Evolutionary conservation across 2,888 invertebrate genomes (phyloP).

Genomic region (Linnaemya vulpina): DNA sequence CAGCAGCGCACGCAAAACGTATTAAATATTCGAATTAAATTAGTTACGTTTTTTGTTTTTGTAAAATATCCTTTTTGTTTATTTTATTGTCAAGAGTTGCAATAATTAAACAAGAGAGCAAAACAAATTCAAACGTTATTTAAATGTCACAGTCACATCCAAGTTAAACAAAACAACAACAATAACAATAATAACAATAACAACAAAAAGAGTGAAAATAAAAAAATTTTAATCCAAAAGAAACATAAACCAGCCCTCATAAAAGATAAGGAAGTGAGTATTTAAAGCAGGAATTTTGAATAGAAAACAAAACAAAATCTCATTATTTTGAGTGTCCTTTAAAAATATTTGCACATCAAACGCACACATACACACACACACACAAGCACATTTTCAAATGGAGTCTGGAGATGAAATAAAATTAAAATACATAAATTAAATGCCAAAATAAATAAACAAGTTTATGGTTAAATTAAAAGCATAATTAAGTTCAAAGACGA

Average conservation of each 20-base stretch:
- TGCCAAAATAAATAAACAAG: background rate
- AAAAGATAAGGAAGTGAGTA: conserved; percentile 51
- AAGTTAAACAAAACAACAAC: background rate
- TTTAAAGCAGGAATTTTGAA: conserved; percentile 42
- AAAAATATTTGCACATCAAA: conserved; percentile 3
- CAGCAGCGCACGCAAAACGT: background rate
- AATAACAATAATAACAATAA: too few species aligned
- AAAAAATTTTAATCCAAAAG: background rate
- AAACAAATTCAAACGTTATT: conserved; percentile 40
- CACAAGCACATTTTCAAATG: conserved; percentile 11
- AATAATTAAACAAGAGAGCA: conserved; percentile 58
- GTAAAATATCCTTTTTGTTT: conserved; percentile 64
- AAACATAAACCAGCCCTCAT: conserved; percentile 12
- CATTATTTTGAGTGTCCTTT: conserved; percentile 24
- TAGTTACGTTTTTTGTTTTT: conserved; percentile 34
- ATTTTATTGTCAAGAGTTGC: conserved; percentile 62
- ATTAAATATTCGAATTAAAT: conserved; percentile 42
- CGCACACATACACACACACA: conserved; percentile 1
- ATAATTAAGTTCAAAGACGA: conserved; percentile 14
- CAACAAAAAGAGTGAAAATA: background rate
- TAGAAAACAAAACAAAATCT: background rate
- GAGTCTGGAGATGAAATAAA: background rate
- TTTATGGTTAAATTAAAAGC: conserved; percentile 21
- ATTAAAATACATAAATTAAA: background rate
- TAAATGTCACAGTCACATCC: conserved; percentile 28